phyloP scores from a whole-genome alignment of 1,140 invertebrate species.

The Caligus rogercresseyi region DNA sequence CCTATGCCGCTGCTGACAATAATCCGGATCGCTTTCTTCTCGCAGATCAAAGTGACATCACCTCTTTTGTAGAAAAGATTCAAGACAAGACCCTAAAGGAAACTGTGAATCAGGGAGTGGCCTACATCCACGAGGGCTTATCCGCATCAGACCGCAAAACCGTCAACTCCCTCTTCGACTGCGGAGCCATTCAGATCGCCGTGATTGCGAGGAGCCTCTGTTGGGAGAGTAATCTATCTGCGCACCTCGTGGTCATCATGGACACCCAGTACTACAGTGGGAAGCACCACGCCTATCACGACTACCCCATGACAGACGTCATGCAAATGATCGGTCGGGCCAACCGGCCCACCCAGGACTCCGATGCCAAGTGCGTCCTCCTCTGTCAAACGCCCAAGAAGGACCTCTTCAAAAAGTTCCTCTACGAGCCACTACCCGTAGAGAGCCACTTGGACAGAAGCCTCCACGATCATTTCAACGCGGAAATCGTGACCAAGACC shows the following conservation, averaged over 20 bases:
- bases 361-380: conserved; percentile 86
- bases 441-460: conserved; percentile 84
- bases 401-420: conserved; percentile 96
- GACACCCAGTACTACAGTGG: conserved; percentile 97
- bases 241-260: conserved; percentile 88
- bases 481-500: conserved; percentile 97
- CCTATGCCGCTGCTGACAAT: conserved; percentile 72
- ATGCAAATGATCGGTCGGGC: conserved; percentile 91
- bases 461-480: conserved; percentile 97
- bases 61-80: conserved; percentile 68
- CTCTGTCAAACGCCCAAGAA: conserved; percentile 96
- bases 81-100: conserved; percentile 50
- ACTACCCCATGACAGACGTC: conserved; percentile 92
- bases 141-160: conserved; percentile 59
- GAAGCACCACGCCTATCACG: conserved; percentile 72
- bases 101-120: conserved; percentile 77
- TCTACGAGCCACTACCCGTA: conserved; percentile 84
- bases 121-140: conserved; percentile 89
- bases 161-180: conserved; percentile 80
- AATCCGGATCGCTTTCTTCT: conserved; percentile 70
- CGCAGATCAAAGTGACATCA: conserved; percentile 60
- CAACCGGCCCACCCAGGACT: conserved; percentile 70
- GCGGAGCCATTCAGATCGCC: conserved; percentile 78
- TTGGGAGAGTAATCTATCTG: conserved; percentile 70
- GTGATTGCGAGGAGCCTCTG: conserved; percentile 75